Evolutionary conservation across 2,888 invertebrate species (phyloP).

Genomic region (Lasiommata megera): DNA sequence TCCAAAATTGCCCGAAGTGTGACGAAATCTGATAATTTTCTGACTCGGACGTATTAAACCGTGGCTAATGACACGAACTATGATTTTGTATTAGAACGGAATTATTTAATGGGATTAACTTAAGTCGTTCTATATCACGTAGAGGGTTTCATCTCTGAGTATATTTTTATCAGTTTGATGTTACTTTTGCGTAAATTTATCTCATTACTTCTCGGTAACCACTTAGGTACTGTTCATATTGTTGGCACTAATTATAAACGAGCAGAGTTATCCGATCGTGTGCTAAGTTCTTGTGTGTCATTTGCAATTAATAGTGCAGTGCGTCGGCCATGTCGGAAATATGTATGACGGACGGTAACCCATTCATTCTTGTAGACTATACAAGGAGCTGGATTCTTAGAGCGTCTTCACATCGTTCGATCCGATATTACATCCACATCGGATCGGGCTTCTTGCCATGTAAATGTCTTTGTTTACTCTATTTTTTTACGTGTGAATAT

Average conservation of each 20-base stretch:
- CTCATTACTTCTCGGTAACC: no score
- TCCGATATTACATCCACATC: neutral
- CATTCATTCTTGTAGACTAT: slow-evolving; percentile 23
- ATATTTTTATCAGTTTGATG: no score
- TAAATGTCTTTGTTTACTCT: no score
- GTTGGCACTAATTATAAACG: slow-evolving; percentile 14
- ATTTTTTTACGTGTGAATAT: no score
- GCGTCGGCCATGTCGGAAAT: slow-evolving; percentile 48
- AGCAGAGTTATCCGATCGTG: slow-evolving; percentile 23
- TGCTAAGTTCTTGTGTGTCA: slow-evolving; percentile 25
- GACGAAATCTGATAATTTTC: slow-evolving; percentile 74
- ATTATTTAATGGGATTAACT: neutral
- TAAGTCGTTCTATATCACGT: no score
- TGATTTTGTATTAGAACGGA: slow-evolving; percentile 19
- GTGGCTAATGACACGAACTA: slow-evolving; percentile 45
- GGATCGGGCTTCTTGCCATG: neutral
- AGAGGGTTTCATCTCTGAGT: no score
- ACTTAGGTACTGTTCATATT: no score
- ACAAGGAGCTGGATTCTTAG: slow-evolving; percentile 6
- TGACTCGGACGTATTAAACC: slow-evolving; percentile 52
- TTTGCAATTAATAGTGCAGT: slow-evolving; percentile 54
- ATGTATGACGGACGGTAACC: slow-evolving; percentile 48
- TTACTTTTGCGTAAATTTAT: no score
- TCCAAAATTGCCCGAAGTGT: slow-evolving; percentile 68
- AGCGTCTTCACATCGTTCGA: neutral